Base-by-base conservation (phyloP, 2,113 vertebrate species). In the Melospiza melodia region DNA sequence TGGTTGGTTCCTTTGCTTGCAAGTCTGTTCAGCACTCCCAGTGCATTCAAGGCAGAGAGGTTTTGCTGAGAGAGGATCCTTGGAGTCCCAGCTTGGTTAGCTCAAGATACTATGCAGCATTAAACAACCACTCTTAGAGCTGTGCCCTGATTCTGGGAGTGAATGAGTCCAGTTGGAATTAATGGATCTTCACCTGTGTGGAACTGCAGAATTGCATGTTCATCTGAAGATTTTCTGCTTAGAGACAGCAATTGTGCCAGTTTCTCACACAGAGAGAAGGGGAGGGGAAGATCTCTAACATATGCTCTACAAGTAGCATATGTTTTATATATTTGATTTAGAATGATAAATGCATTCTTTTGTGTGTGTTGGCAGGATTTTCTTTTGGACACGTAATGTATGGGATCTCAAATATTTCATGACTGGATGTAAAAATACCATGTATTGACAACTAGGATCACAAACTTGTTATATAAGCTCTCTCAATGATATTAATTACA, bases 281-380 rank as follows among this genome's bases (percentile, higher is more conserved):
- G 63, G 46, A 62, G n/a, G n/a, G 44, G 33, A 87, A 73, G 25
- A 18, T 71, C 66, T 57, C 52, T 72, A 48, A 75, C 89, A 81
- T 41, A 58, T 71, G 76, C 22, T 95, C 43, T 75, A 20, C 33
- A 49, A 87, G 49, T 33, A 93, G 23, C 80, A 54, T 88, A 81
- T 93, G 57, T 68, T 94, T 92, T 69, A 37, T 79, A 79, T 90
- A 84, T 84, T 89, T 23, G 66, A 54, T 89, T 82, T 84, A 55
- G 62, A 66, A 90, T 72, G 69, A 90, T 68, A 49, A 96, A 86
- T 84, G n/a, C 31, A 43, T 86, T 81, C 41, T 75, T 95, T 49
- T 31, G 10, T 89, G 79, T 68, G 20, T 44, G 17, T 76, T 81
- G 71, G 44, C 77, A 69, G 52, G 44, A 78, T 82, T 84, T 89